phyloP scores from a whole-genome alignment of 2,888 invertebrate species.

The Ptychoptera albimana region DNA sequence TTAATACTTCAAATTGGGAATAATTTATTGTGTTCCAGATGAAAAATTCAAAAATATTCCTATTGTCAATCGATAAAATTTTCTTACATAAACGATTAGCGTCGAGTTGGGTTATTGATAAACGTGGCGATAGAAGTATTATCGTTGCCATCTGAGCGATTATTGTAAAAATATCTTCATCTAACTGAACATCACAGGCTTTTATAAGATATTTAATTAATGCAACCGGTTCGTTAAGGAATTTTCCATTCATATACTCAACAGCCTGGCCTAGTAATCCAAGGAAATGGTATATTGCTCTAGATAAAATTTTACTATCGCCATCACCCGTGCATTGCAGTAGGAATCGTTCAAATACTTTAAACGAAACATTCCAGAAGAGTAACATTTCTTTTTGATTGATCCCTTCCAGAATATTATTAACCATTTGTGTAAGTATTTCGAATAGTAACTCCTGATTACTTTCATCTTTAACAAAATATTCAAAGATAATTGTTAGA shows the following conservation, averaged over 20 bases:
- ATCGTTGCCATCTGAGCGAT: constrained; percentile 39
- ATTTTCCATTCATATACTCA: constrained; percentile 45
- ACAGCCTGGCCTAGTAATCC: constrained; percentile 43
- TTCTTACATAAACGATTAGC: constrained; percentile 46
- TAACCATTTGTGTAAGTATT: constrained; percentile 47
- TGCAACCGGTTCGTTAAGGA: constrained; percentile 40
- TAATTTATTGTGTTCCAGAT: constrained; percentile 48
- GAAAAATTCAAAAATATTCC: constrained; percentile 41
- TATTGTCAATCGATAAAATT: neutral
- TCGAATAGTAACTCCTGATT: constrained; percentile 30
- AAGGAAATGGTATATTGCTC: constrained; percentile 31
- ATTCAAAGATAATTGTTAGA: constrained; percentile 47
- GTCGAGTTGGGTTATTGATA: constrained; percentile 55
- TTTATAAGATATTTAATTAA: constrained; percentile 38
- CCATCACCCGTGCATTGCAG: constrained; percentile 3
- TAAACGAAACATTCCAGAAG: constrained; percentile 45
- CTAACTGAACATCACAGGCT: constrained; percentile 13
- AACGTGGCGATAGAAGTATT: constrained; percentile 40
- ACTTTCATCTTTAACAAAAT: constrained; percentile 35
- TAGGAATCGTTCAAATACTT: constrained; percentile 18
- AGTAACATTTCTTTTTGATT: constrained; percentile 43
- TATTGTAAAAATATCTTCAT: neutral
- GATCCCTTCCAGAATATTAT: constrained; percentile 45
- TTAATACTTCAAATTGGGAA: constrained; percentile 53
- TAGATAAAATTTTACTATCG: constrained; percentile 2